Conservation (phyloP, 2,888 invertebrate species). For the Alsophila aescularia region DNA sequence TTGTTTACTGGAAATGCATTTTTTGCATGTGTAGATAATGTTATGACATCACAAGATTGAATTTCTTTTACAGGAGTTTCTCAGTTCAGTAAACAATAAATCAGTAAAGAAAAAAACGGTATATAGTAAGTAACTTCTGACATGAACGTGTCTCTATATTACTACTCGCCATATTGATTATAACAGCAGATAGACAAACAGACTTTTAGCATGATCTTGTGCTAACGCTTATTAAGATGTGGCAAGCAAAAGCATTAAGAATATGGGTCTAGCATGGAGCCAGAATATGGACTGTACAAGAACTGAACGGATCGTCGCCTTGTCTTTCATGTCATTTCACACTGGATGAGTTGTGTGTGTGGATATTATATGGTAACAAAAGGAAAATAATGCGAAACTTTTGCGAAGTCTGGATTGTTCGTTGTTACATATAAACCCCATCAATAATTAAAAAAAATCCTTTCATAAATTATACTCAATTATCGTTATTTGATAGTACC, state of each 20-base stretch:
- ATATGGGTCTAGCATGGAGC: conserved; percentile 63
- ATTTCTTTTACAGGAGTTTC: too few relatives aligned
- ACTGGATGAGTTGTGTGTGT: conserved; percentile 37
- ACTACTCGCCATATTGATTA: neutral
- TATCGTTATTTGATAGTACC: too few relatives aligned
- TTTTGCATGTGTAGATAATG: too few relatives aligned
- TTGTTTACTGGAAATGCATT: too few relatives aligned
- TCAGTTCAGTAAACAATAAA: too few relatives aligned
- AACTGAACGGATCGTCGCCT: conserved; percentile 50
- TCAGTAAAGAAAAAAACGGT: too few relatives aligned
- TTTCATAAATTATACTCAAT: too few relatives aligned
- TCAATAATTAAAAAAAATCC: too few relatives aligned
- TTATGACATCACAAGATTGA: too few relatives aligned
- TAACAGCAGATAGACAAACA: neutral
- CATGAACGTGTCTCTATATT: too few relatives aligned
- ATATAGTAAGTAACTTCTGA: too few relatives aligned
- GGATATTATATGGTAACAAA: conserved; percentile 3
- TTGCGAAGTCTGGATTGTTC: neutral
- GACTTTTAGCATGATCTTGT: conserved; percentile 4
- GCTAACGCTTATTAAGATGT: conserved; percentile 48
- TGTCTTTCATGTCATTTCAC: conserved; percentile 47
- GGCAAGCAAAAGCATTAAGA: conserved; percentile 66
- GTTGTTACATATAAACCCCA: neutral
- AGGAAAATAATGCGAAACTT: conserved; percentile 11
- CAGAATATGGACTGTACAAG: conserved; percentile 52